These are phyloP conservation scores for Patella depressa DNA, from an alignment of 2,888 invertebrate genomes.

Conservation along the genomic window DNA sequence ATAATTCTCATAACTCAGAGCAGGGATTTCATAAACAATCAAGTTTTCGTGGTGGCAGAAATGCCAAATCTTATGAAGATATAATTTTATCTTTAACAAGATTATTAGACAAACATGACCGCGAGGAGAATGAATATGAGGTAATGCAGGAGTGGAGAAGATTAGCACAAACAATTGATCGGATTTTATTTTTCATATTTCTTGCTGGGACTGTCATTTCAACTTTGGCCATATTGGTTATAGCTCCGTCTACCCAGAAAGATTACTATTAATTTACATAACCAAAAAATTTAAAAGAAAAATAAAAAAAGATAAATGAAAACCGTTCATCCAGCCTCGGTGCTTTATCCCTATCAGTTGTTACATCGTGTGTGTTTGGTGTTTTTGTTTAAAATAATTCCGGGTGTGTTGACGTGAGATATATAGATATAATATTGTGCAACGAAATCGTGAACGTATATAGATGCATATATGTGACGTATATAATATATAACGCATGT, in stretches of 20 bases:
- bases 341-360: too few species aligned
- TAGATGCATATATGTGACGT: too few species aligned
- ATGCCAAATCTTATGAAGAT: conserved; percentile 68
- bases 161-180: conserved; percentile 74
- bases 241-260: conserved; percentile 70
- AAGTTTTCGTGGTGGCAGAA: conserved; percentile 12
- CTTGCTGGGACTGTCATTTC: conserved; percentile 73
- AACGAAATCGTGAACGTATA: too few species aligned
- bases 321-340: too few species aligned
- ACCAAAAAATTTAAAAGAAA: background rate
- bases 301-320: too few species aligned
- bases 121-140: conserved; percentile 68
- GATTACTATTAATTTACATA: background rate
- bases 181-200: conserved; percentile 75
- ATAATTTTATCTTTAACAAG: conserved; percentile 71
- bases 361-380: too few species aligned
- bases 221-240: conserved; percentile 73
- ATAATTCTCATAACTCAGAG: conserved; percentile 14
- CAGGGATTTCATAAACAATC: conserved; percentile 25
- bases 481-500: too few species aligned
- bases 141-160: conserved; percentile 75
- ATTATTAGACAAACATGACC: conserved; percentile 73
- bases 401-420: too few species aligned
- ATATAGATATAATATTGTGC: too few species aligned
- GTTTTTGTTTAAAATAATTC: too few species aligned